Base-by-base conservation (phyloP, 2,888 invertebrate species). In the Caenorhabditis zanzibari region DNA sequence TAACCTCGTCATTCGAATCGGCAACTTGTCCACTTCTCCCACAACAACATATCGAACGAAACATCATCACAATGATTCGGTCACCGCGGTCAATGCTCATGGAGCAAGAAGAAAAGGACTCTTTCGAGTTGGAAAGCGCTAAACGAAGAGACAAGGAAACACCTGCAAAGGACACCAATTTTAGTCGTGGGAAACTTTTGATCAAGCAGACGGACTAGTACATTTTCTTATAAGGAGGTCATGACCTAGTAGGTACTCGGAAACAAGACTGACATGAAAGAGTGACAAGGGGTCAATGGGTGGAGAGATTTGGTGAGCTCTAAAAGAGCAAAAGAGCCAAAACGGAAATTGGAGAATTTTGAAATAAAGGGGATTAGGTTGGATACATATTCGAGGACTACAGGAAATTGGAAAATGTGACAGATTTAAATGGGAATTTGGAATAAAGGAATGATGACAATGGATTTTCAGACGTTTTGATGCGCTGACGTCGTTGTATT, bases 21-120 rank as follows among this genome's bases (percentile, higher is more conserved):
- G 63, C 81, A 4, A 75, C 81, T 38, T 75, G 71, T 0, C 47
- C 2, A 35, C 64, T 63, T 26, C 56, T 54, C 38, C n/a, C 32
- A 28, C 71, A 69, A 35, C 81, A 75, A 54, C 76, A 82, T 7
- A 82, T 3, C 44, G 82, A 76, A 19, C 82, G 77, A 16, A 74
- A 5, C 82, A 82, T 82, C 73, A 74, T 54, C 47, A 59, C 16
- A 63, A 77, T 82, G 3, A 82, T 56, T 63, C 82, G 66, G 44
- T 82, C 82, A 28, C 82, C 82, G 10, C 82, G 82, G 14, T 82
- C 82, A 47, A 82, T 82, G 82, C 76, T 82, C 82, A 76, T 82
- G 64, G 22, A 52, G 32, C n/a, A 26, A 12, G 10, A 6, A 47
- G 26, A n/a, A n/a, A n/a, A n/a, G 44, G 4, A 44, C 44, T 32